Evolutionary conservation across 1,140 invertebrate species (phyloP).

Genomic region (Heterodera schachtii): DNA sequence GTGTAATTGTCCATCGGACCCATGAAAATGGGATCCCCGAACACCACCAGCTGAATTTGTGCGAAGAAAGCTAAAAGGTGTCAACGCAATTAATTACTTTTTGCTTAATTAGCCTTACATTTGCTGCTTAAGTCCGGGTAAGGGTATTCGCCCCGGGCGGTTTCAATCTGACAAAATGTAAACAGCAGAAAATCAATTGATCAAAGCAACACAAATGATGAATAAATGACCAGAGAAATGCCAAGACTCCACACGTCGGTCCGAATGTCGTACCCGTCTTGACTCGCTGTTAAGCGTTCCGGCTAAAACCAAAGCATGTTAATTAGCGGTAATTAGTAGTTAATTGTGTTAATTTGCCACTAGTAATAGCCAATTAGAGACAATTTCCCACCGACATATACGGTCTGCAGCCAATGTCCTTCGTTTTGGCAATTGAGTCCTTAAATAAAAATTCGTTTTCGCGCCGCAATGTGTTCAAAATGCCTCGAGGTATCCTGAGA

Average conservation of each 20-base stretch:
- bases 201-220: slow-evolving; percentile 9
- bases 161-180: slow-evolving; percentile 46
- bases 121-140: slow-evolving; percentile 55
- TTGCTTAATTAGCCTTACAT: slow-evolving; percentile 29
- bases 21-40: slow-evolving; percentile 56
- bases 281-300: slow-evolving; percentile 85
- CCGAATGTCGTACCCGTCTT: slow-evolving; percentile 86
- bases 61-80: slow-evolving; percentile 27
- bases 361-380: too few species aligned
- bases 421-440: slow-evolving; percentile 91
- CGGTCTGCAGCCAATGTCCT: slow-evolving; percentile 91
- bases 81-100: not conserved
- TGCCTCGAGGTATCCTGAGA: slow-evolving; percentile 86
- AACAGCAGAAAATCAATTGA: not conserved
- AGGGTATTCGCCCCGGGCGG: slow-evolving; percentile 56
- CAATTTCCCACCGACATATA: slow-evolving; percentile 90
- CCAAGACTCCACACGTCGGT: slow-evolving; percentile 99
- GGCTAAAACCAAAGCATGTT: slow-evolving; percentile 73
- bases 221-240: slow-evolving; percentile 94
- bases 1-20: slow-evolving; percentile 42
- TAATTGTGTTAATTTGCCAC: too few species aligned
- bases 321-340: too few species aligned
- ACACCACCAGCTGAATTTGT: slow-evolving; percentile 57
- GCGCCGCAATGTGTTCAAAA: not conserved
- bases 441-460: not conserved